Conservation (phyloP, 2,888 invertebrate genomes). For the Eupeodes luniger region DNA sequence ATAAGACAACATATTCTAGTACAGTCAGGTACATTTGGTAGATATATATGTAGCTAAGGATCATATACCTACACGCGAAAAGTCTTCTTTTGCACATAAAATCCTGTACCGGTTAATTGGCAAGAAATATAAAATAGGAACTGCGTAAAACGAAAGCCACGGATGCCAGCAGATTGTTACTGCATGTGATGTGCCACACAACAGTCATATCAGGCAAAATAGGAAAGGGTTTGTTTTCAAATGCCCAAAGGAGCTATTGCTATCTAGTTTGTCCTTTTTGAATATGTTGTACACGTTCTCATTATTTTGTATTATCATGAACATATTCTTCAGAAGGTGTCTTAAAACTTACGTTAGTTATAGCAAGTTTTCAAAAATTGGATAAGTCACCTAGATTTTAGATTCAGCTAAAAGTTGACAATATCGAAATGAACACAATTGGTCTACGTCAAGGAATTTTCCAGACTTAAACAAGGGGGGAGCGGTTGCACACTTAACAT, state of each 20-base stretch:
- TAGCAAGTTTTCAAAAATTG: no score
- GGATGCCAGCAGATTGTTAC: neutral
- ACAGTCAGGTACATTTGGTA: neutral
- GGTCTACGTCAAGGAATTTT: no score
- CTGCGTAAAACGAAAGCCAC: constrained; percentile 22
- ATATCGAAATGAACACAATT: no score
- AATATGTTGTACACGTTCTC: neutral
- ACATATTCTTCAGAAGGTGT: no score
- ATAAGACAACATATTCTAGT: constrained; percentile 45
- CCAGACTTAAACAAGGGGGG: no score
- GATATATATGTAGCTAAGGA: neutral
- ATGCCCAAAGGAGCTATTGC: neutral
- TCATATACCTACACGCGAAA: constrained; percentile 2
- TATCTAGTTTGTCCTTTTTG: neutral
- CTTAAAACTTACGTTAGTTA: no score
- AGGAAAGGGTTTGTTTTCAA: neutral
- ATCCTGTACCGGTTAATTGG: constrained; percentile 64
- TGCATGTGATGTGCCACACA: neutral
- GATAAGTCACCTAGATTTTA: no score
- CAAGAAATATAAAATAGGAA: constrained; percentile 56
- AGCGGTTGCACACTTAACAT: no score
- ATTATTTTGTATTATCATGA: no score
- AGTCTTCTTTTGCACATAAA: neutral
- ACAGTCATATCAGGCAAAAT: neutral
- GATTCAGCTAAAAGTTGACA: no score